Percentiles rank a stretch among this genome's conserved stretches.
Evolutionary conservation across 1,140 invertebrate species (phyloP).

Genomic region (Panulirus ornatus): DNA sequence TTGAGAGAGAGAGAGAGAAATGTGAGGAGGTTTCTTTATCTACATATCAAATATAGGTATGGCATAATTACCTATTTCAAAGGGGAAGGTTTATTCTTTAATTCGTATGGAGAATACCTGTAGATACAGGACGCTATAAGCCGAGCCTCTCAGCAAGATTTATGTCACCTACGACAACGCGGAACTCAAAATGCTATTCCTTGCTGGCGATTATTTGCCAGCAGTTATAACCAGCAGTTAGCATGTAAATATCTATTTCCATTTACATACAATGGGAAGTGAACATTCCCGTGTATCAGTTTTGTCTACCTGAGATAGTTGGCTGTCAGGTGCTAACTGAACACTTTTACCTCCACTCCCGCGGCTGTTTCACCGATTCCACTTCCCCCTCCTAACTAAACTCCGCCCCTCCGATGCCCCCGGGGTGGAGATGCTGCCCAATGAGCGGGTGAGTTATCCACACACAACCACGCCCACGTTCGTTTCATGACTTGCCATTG

Average conservation of each 20-base stretch:
- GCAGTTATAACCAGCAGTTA: not conserved
- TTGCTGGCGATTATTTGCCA: not conserved
- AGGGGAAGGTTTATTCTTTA: too few relatives aligned
- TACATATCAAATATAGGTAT: too few relatives aligned
- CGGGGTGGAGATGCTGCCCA: conserved; percentile 43
- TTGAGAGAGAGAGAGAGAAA: too few relatives aligned
- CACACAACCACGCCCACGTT: conserved; percentile 23
- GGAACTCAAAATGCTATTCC: not conserved
- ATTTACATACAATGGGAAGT: not conserved
- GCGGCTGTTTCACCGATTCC: not conserved
- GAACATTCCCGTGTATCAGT: not conserved
- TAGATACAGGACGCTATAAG: too few relatives aligned
- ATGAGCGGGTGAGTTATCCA: conserved; percentile 47
- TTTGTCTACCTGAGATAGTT: not conserved
- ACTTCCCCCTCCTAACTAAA: not conserved
- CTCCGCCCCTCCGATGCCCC: not conserved
- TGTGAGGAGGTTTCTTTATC: too few relatives aligned
- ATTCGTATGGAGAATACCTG: too few relatives aligned
- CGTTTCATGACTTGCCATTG: conserved; percentile 41
- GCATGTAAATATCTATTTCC: not conserved
- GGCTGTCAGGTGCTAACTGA: conserved; percentile 22
- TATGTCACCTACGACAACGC: not conserved
- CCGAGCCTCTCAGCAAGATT: too few relatives aligned
- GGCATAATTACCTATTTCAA: too few relatives aligned
- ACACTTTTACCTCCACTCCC: conserved; percentile 14